Base-by-base conservation (phyloP, 2,888 invertebrate species). In the Hirtodrosophila histrioides region DNA sequence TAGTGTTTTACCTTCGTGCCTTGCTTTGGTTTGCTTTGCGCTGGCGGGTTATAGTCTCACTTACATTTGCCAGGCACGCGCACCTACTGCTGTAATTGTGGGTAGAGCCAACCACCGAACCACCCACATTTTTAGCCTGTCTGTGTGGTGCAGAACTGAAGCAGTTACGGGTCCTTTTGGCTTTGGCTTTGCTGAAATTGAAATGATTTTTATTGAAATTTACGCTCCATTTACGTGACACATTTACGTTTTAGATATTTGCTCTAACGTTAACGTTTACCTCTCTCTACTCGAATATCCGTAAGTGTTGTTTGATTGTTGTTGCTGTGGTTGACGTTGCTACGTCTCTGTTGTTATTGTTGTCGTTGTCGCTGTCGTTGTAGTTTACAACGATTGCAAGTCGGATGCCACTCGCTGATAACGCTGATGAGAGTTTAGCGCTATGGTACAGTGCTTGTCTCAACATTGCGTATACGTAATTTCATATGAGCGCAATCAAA, bases 161-260 rank as follows among this genome's bases (percentile, higher is more conserved):
- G 66, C 66, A 67, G 78, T 66, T 70, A 72, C 77, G 69, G 55
- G 51, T 73, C 62, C 75, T 74, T 78, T 84, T 78, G 78, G 71
- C 75, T 74, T 83, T 69, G 17, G 17, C 17, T 17, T 17, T 17
- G 78, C 61, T 73, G 53, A 80, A 86, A 86, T 88, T 88, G 87
- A 86, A 88, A 82, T 87, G 85, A 86, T 80, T 87, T 84, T 88
- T 87, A 88, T 88, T 85, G 86, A 86, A 87, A 84, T 88, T 88
- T 86, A 82, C 87, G 86, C 85, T 87, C 87, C 83, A 86, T 88
- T 86, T 88, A 88, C 82, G 81, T 87, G 85, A 82, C 87, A 86
- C 82, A 84, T 86, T 79, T 84, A 86, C 82, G 88, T 78, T 87
- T 85, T 87, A 82, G 80, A 79, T 77, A 82, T 69, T 77, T 87